Percentiles rank a stretch among this genome's conserved stretches.
phyloP scores from a whole-genome alignment of 2,888 invertebrate species.

The Ypsolopha scabrella region DNA sequence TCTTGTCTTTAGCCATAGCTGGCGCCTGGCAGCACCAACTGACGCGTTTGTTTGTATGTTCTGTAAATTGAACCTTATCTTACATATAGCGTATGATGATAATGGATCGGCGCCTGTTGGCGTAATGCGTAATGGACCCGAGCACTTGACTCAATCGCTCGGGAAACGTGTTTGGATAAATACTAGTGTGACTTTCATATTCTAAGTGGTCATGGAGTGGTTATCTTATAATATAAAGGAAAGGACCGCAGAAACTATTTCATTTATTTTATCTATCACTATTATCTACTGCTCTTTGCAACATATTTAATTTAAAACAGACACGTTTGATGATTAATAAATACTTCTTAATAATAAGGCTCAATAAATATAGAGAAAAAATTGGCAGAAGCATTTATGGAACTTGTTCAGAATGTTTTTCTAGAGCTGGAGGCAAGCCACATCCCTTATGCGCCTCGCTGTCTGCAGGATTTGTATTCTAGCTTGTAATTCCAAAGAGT shows the following conservation, averaged over 20 bases:
- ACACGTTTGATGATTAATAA: too few species aligned
- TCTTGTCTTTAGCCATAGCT: conserved; percentile 45
- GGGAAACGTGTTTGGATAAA: conserved; percentile 59
- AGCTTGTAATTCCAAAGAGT: neutral
- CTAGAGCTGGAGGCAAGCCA: too few species aligned
- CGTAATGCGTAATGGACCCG: conserved; percentile 50
- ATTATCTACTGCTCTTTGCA: neutral
- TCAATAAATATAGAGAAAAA: neutral
- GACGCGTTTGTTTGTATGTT: conserved; percentile 15
- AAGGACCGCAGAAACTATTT: conserved; percentile 5
- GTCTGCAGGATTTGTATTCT: conserved; percentile 4
- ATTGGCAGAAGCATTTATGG: neutral
- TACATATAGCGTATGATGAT: conserved; percentile 24
- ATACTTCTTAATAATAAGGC: too few species aligned
- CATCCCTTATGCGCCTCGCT: conserved; percentile 1
- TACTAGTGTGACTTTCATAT: conserved; percentile 57
- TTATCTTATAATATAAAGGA: conserved; percentile 4
- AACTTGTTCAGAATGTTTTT: neutral
- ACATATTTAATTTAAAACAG: too few species aligned
- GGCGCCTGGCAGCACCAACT: conserved; percentile 30
- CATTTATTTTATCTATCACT: conserved; percentile 1
- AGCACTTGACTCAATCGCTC: conserved; percentile 56
- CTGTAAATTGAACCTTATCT: conserved; percentile 24
- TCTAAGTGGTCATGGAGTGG: conserved; percentile 13
- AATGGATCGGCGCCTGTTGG: conserved; percentile 40